Evolutionary conservation across 2,888 invertebrate genomes (phyloP).

Genomic region (Peribatodes rhomboidaria): DNA sequence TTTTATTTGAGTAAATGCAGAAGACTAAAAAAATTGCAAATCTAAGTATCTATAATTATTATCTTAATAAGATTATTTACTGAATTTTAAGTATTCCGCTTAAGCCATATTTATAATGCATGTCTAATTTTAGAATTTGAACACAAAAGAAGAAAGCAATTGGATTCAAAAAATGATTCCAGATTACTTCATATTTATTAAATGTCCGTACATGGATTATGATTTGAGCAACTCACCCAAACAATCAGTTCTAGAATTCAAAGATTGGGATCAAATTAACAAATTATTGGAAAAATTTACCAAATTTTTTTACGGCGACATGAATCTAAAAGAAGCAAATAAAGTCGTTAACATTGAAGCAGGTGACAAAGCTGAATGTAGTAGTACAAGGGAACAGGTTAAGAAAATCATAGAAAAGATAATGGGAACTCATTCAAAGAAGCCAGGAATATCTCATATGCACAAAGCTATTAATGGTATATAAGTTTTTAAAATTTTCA

Average conservation of each 20-base stretch:
- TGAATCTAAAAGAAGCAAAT: constrained; percentile 54
- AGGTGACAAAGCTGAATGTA: constrained; percentile 34
- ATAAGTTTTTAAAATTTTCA: no score
- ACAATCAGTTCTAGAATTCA: constrained; percentile 85
- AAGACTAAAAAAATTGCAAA: no score
- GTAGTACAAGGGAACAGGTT: constrained; percentile 65
- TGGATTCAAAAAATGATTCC: constrained; percentile 55
- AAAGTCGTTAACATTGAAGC: constrained; percentile 42
- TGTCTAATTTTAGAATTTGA: constrained; percentile 49
- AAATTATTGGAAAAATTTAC: constrained; percentile 68
- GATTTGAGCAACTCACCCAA: constrained; percentile 79
- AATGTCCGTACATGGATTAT: constrained; percentile 85
- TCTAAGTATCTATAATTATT: no score
- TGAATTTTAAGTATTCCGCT: no score
- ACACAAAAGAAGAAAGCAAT: constrained; percentile 50
- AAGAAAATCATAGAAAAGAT: constrained; percentile 76
- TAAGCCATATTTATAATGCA: no score
- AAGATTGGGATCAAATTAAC: constrained; percentile 77
- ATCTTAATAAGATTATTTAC: no score
- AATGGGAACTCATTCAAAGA: constrained; percentile 68
- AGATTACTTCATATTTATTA: constrained; percentile 85
- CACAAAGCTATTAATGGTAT: constrained; percentile 80
- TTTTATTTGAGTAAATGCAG: no score
- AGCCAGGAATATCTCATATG: constrained; percentile 64
- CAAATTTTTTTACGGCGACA: constrained; percentile 66